A percentile compares a stretch with the other conserved stretches of the same genome.
Conservation (phyloP, 2,113 vertebrate genomes). For the Donacobius atricapilla region DNA sequence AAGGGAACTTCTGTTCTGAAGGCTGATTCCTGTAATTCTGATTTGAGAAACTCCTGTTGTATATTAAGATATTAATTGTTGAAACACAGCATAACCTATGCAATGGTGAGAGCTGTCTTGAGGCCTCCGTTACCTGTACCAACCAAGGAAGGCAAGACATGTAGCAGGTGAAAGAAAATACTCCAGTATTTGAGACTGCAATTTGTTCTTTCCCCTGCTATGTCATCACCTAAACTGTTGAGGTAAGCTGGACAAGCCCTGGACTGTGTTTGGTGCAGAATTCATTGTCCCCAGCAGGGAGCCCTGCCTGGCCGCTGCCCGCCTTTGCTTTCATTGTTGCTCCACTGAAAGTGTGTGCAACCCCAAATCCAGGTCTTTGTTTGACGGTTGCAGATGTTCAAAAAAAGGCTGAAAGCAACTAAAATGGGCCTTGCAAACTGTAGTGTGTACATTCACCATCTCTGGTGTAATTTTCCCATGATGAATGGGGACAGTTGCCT, state of each 20-base stretch:
- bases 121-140: not conserved
- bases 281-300: rapidly evolving
- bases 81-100: not conserved
- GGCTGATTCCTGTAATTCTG: not conserved
- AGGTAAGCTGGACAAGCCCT: not conserved
- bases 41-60: not conserved
- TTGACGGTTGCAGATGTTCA: not conserved
- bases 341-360: not conserved
- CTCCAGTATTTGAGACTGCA: not conserved
- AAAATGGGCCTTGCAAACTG: not conserved
- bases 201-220: not conserved
- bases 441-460: not conserved
- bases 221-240: not conserved
- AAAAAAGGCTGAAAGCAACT: not conserved
- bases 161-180: not conserved
- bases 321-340: rapidly evolving
- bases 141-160: not conserved
- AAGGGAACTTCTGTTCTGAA: not conserved
- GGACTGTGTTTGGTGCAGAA: not conserved
- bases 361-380: not conserved
- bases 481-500: not conserved
- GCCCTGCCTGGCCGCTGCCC: not conserved
- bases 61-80: not conserved
- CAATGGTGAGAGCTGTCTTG: not conserved
- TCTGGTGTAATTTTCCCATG: not conserved